A percentile compares a stretch with the other conserved stretches of the same genome.
These are phyloP conservation scores for Nymphalis c-album DNA, from an alignment of 2,888 invertebrate genomes.

Conservation along the genomic window DNA sequence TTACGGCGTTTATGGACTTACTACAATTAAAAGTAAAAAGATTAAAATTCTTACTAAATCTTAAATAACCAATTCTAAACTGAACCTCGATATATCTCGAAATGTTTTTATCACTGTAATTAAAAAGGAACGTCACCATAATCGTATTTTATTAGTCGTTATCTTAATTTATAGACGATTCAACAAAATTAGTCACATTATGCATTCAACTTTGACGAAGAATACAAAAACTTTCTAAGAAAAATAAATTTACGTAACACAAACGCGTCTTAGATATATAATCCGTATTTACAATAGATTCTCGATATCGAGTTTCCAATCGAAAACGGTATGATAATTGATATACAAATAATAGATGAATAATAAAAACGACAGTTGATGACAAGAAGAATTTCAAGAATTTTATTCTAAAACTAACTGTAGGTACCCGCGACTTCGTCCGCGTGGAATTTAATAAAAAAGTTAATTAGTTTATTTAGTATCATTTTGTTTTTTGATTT, in stretches of 20 bases:
- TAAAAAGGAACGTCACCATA: slow-evolving; percentile 21
- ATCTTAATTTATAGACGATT: slow-evolving; percentile 33
- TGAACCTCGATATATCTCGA: too few relatives aligned
- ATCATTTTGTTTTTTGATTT: too few relatives aligned
- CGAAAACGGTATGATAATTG: neutral
- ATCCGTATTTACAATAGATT: neutral
- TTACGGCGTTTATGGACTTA: too few relatives aligned
- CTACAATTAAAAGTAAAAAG: too few relatives aligned
- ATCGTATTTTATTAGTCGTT: slow-evolving; percentile 31
- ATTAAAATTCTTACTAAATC: too few relatives aligned
- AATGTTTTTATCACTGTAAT: slow-evolving; percentile 14
- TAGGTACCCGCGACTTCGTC: too few relatives aligned
- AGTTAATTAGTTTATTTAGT: too few relatives aligned
- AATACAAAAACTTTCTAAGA: slow-evolving; percentile 30
- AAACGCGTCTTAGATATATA: slow-evolving; percentile 6
- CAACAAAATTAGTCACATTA: slow-evolving; percentile 25
- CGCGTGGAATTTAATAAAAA: too few relatives aligned
- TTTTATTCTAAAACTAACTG: too few relatives aligned
- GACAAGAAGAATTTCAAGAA: too few relatives aligned
- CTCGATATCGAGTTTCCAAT: neutral
- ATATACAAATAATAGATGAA: neutral
- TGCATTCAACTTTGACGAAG: slow-evolving; percentile 25
- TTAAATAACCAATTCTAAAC: too few relatives aligned
- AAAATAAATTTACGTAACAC: slow-evolving; percentile 29
- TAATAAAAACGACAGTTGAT: neutral